phyloP scores from a whole-genome alignment of 2,888 invertebrate genomes.

The Ichneumoninae sp. region DNA sequence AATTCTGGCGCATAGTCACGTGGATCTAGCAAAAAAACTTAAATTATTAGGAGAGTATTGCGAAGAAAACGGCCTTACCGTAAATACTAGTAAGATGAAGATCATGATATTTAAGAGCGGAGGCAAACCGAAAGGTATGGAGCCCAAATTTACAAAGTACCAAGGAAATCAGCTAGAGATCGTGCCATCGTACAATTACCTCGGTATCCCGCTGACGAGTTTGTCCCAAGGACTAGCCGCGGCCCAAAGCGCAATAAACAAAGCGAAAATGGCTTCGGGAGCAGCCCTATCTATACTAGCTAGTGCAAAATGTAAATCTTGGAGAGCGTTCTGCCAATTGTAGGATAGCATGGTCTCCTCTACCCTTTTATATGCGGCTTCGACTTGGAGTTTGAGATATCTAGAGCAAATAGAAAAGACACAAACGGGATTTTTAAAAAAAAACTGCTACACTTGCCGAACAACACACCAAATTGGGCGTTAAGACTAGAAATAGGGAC shows the following conservation, averaged over 20 bases:
- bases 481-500: slow-evolving; percentile 10
- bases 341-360: slow-evolving; percentile 11
- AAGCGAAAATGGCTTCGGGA: background rate
- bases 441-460: background rate
- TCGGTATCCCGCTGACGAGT: background rate
- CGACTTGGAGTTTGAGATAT: slow-evolving; percentile 23
- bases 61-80: slow-evolving; percentile 31
- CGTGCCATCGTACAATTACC: background rate
- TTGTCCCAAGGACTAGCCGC: background rate
- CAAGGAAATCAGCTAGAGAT: background rate
- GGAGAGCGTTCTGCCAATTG: background rate
- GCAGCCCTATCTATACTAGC: background rate
- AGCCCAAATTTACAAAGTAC: background rate
- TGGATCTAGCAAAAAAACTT: slow-evolving; percentile 28
- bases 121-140: background rate
- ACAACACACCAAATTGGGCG: slow-evolving; percentile 16
- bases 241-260: background rate
- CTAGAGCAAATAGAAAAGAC: slow-evolving; percentile 2
- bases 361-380: slow-evolving; percentile 8
- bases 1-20: slow-evolving; percentile 48
- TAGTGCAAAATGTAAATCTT: background rate
- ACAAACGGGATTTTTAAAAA: background rate
- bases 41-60: slow-evolving; percentile 45
- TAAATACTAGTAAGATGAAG: slow-evolving; percentile 46
- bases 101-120: slow-evolving; percentile 38